These are phyloP conservation scores for Phalanger gymnotis DNA, from an alignment of 2,797 vertebrate species.

Conservation along the genomic window DNA sequence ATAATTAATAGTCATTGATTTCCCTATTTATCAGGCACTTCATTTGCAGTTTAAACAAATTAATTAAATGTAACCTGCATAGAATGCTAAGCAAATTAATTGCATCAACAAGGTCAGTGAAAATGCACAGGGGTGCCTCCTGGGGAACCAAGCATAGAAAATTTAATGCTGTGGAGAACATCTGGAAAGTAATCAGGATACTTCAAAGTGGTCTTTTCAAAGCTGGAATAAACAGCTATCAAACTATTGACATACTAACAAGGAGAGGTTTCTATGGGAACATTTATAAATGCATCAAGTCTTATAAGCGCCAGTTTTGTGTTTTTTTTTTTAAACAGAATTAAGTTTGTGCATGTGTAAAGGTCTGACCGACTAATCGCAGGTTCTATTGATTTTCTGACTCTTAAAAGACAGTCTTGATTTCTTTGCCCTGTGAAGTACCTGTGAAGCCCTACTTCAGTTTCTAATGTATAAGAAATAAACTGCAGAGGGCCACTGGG, in stretches of 20 bases:
- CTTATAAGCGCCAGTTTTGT: background rate
- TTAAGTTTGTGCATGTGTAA: background rate
- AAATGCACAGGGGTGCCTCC: background rate
- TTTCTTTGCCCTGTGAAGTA: constrained; percentile 18
- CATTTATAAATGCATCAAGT: background rate
- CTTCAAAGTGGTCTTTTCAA: background rate
- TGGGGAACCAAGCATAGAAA: constrained; percentile 10
- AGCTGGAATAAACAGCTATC: background rate
- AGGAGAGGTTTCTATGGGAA: background rate
- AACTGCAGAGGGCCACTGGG: background rate
- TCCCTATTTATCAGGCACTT: constrained; percentile 47
- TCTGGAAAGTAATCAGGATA: background rate
- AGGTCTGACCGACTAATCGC: background rate
- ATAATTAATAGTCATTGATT: background rate
- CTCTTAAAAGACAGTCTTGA: constrained; percentile 24
- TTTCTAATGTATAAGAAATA: background rate
- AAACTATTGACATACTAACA: constrained; percentile 6
- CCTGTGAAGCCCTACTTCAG: background rate
- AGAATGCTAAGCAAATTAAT: constrained; percentile 55
- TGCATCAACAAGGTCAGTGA: constrained; percentile 55
- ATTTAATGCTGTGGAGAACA: background rate
- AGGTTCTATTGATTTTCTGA: background rate
- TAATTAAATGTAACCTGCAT: constrained; percentile 46
- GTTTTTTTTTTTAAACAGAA: background rate
- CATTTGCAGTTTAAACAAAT: constrained; percentile 67